These are phyloP conservation scores for Opisthocomus hoazin DNA, from an alignment of 2,113 vertebrate species.

Conservation along the genomic window DNA sequence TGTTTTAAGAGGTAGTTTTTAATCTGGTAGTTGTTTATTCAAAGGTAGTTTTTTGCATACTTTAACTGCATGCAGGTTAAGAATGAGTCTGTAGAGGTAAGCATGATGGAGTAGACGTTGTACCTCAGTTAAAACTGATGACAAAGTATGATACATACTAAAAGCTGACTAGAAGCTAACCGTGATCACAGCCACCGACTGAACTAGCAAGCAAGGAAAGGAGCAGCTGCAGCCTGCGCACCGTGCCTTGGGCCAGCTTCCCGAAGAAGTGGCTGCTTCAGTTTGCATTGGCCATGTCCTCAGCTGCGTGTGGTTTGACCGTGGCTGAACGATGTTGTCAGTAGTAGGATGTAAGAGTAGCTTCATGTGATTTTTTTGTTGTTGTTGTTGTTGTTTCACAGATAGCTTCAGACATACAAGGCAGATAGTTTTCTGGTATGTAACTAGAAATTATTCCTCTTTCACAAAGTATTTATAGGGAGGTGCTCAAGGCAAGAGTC, in stretches of 20 bases:
- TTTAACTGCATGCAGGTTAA: not conserved
- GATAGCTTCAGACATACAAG: not conserved
- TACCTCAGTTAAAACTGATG: not conserved
- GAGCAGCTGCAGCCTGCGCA: rapidly evolving
- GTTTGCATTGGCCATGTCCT: not conserved
- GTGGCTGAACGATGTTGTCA: not conserved
- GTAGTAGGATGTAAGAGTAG: too few species aligned
- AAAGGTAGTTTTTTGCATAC: not conserved
- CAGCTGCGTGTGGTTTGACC: not conserved
- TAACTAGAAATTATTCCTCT: not conserved
- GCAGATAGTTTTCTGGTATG: not conserved
- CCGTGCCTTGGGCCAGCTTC: not conserved
- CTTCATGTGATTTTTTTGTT: not conserved
- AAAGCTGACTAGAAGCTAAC: not conserved
- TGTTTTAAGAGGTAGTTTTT: not conserved
- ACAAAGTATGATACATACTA: not conserved
- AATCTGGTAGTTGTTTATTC: not conserved
- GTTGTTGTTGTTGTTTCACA: too few species aligned
- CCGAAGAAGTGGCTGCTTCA: not conserved
- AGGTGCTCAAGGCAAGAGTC: not conserved
- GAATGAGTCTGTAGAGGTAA: not conserved
- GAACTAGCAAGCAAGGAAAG: not conserved
- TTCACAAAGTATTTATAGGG: not conserved
- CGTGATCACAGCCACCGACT: not conserved
- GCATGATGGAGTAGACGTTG: not conserved